These are phyloP conservation scores for Papilio glaucus DNA, from an alignment of 1,140 invertebrate genomes.

Conservation along the genomic window DNA sequence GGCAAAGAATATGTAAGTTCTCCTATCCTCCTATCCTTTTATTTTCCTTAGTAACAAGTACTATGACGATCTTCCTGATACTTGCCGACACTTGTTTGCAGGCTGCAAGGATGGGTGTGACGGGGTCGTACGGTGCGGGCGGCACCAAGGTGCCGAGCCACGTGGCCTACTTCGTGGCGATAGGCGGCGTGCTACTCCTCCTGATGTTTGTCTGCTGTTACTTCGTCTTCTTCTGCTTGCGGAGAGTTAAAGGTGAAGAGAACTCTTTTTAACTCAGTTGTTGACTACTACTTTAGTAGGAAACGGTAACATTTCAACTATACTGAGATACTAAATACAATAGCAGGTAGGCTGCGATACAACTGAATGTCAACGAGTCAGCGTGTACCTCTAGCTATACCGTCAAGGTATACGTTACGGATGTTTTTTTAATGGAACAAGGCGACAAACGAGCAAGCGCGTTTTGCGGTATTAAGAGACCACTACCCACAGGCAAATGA, in stretches of 20 bases:
- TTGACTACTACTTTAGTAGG: too few relatives aligned
- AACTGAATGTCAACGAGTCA: too few relatives aligned
- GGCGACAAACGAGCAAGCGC: too few relatives aligned
- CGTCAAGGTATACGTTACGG: too few relatives aligned
- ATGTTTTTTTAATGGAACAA: too few relatives aligned
- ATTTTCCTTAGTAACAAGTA: neutral
- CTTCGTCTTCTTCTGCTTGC: conserved; percentile 70
- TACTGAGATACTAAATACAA: too few relatives aligned
- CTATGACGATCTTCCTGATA: neutral
- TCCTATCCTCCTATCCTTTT: neutral
- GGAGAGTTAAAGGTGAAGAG: conserved; percentile 59
- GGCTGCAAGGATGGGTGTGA: conserved; percentile 36
- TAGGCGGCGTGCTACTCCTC: conserved; percentile 59
- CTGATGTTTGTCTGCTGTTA: conserved; percentile 66
- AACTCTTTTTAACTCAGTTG: neutral
- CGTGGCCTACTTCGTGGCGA: conserved; percentile 71
- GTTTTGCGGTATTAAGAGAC: too few relatives aligned
- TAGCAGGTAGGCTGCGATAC: too few relatives aligned
- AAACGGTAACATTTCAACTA: too few relatives aligned
- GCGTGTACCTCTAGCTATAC: too few relatives aligned
- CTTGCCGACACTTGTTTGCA: neutral
- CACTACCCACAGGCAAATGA: too few relatives aligned
- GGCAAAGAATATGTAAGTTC: too few relatives aligned
- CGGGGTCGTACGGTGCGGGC: conserved; percentile 48
- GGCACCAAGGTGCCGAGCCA: conserved; percentile 52